phyloP scores from a whole-genome alignment of 2,888 invertebrate species.

The Coenonympha glycerion region DNA sequence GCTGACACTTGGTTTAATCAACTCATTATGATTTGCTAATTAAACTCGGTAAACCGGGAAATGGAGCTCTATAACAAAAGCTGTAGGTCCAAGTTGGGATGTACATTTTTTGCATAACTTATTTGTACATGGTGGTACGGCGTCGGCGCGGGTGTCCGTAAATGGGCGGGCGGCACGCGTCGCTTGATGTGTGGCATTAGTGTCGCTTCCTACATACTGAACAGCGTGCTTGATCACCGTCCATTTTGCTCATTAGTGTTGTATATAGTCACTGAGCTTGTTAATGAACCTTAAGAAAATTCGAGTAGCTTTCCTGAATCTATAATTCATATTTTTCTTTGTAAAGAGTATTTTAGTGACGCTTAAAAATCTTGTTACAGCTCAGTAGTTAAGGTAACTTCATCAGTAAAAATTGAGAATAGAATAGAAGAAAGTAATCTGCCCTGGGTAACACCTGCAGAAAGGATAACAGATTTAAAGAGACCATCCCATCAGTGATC shows the following conservation, averaged over 20 bases:
- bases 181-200: constrained; percentile 46
- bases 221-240: constrained; percentile 11
- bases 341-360: neutral
- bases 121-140: constrained; percentile 12
- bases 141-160: constrained; percentile 34
- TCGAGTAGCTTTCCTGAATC: no score
- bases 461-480: no score
- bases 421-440: no score
- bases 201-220: constrained; percentile 39
- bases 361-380: neutral
- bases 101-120: constrained; percentile 2
- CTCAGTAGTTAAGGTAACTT: no score
- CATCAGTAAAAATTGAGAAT: no score
- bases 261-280: neutral
- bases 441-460: no score
- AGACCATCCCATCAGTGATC: no score
- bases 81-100: constrained; percentile 1
- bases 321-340: no score
- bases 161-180: constrained; percentile 44
- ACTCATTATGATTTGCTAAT: neutral
- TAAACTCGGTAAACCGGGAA: neutral
- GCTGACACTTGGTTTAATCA: neutral
- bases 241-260: constrained; percentile 20
- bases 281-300: neutral
- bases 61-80: neutral